Percentiles rank a stretch among this genome's conserved stretches.
Conservation (phyloP, 2,797 vertebrate genomes). For the Peromyscus nudipes region DNA sequence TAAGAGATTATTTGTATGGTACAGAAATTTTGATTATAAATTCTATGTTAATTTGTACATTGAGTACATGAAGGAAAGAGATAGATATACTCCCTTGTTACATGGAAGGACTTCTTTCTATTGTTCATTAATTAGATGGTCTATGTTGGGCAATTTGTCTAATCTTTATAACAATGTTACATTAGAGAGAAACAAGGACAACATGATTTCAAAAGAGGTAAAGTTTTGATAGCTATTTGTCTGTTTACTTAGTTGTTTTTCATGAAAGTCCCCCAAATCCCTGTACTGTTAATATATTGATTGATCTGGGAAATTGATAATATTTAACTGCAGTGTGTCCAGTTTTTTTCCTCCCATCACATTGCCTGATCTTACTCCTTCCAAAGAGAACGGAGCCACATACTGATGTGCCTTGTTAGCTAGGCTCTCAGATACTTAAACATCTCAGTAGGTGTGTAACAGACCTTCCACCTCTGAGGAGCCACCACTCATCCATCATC, state of each 20-base stretch:
- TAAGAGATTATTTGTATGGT: background rate
- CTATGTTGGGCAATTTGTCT: background rate
- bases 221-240: background rate
- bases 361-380: fast-evolving
- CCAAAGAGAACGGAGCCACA: too few relatives aligned
- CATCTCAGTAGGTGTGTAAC: background rate
- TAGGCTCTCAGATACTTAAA: background rate
- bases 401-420: fast-evolving
- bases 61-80: background rate
- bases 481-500: too few relatives aligned
- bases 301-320: background rate
- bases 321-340: background rate
- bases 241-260: background rate
- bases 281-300: background rate
- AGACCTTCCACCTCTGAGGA: background rate
- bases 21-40: background rate
- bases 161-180: background rate
- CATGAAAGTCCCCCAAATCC: background rate
- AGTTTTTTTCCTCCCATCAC: fast-evolving
- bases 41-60: background rate
- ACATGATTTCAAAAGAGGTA: background rate
- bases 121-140: background rate
- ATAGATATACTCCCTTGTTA: background rate
- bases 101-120: background rate
- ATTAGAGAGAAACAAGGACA: background rate